Conservation (phyloP, 1,140 invertebrate species). For the Bombus affinis region DNA sequence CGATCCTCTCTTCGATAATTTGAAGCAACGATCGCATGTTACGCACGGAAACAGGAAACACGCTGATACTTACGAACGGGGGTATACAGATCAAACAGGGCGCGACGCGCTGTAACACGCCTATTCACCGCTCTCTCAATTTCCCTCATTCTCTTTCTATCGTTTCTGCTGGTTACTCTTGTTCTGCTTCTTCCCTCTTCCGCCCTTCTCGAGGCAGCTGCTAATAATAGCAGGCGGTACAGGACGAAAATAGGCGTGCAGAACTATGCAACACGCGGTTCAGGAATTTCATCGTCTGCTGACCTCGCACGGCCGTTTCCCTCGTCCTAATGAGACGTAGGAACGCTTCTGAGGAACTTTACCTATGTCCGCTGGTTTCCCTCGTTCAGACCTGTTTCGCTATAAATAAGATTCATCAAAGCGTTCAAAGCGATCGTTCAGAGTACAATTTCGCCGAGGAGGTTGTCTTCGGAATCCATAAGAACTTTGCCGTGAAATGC, state of each 20-base stretch:
- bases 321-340: conserved; percentile 49
- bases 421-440: no score
- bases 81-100: background rate
- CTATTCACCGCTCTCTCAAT: background rate
- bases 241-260: conserved; percentile 65
- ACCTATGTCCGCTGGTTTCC: background rate
- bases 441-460: no score
- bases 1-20: no score
- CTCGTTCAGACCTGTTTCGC: background rate
- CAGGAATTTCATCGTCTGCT: conserved; percentile 67
- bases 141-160: background rate
- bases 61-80: no score
- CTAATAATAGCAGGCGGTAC: conserved; percentile 66
- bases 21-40: no score
- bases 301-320: conserved; percentile 63
- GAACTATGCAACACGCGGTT: conserved; percentile 66
- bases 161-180: background rate
- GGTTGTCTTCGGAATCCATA: no score
- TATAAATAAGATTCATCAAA: conserved; percentile 16
- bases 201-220: conserved; percentile 24
- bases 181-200: background rate
- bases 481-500: background rate
- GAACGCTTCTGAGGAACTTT: background rate
- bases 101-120: no score
- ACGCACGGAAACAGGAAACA: background rate